These are phyloP conservation scores for Barbus barbus DNA, from an alignment of 2,113 vertebrate species.

Conservation along the genomic window DNA sequence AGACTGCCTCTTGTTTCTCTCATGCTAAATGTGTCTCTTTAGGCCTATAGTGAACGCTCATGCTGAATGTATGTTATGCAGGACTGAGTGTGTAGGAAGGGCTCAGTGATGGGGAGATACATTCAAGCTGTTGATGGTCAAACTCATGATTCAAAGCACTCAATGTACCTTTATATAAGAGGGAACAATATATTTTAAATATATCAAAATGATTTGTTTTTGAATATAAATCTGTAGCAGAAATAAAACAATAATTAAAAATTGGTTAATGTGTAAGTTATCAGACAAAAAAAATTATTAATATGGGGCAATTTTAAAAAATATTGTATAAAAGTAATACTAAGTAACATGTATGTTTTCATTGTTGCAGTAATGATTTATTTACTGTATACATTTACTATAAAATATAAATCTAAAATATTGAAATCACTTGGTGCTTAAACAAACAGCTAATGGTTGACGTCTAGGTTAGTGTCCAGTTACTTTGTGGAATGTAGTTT, in stretches of 20 bases:
- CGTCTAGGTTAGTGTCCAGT: neutral
- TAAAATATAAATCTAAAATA: too few relatives aligned
- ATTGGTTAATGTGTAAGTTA: too few relatives aligned
- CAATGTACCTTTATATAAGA: too few relatives aligned
- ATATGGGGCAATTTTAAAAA: too few relatives aligned
- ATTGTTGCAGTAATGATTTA: neutral
- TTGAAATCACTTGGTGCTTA: neutral
- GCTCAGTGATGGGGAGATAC: neutral
- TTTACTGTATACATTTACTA: neutral
- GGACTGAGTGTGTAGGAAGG: neutral
- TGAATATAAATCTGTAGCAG: too few relatives aligned
- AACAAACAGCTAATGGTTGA: neutral
- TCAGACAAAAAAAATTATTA: too few relatives aligned
- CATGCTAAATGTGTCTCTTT: conserved; percentile 14
- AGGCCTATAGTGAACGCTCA: neutral
- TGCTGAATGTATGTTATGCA: neutral
- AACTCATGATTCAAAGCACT: neutral
- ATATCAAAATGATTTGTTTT: too few relatives aligned
- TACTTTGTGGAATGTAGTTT: neutral
- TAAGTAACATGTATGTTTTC: neutral
- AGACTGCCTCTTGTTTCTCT: neutral
- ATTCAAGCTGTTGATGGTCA: neutral
- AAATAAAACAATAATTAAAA: too few relatives aligned
- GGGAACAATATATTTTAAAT: neutral
- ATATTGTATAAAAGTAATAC: too few relatives aligned